Conservation (phyloP, 2,113 vertebrate species). For the Macaca fascicularis region DNA sequence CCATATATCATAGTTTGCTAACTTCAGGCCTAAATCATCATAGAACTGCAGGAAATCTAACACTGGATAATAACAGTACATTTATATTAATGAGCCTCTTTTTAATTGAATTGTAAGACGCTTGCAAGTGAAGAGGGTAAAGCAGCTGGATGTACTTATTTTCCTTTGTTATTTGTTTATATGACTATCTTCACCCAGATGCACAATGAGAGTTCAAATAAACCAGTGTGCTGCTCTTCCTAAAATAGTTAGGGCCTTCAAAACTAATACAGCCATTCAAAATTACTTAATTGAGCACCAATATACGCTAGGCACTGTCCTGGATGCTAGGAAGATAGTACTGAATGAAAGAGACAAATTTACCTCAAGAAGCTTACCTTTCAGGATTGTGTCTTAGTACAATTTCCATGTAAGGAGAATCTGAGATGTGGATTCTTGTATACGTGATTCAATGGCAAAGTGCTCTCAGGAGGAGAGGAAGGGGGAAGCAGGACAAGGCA, state of each 20-base stretch:
- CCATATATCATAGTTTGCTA: neutral
- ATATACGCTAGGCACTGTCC: neutral
- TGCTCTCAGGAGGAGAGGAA: neutral
- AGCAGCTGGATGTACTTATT: neutral
- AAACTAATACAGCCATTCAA: neutral
- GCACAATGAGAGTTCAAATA: neutral
- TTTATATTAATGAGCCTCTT: neutral
- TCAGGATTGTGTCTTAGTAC: neutral
- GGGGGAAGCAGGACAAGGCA: neutral
- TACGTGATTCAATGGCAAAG: neutral
- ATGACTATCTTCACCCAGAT: neutral
- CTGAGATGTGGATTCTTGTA: neutral
- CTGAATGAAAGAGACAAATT: neutral
- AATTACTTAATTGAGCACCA: neutral
- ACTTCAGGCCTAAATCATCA: neutral
- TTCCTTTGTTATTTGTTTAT: neutral
- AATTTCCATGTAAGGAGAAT: neutral
- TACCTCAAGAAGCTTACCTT: neutral
- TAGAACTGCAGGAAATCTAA: neutral
- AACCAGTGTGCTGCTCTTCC: neutral
- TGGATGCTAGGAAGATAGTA: neutral
- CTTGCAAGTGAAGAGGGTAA: neutral
- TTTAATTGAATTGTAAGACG: neutral
- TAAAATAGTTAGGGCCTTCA: neutral
- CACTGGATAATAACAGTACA: neutral